These are phyloP conservation scores for Sphinx pinastri DNA, from an alignment of 2,888 invertebrate species.

Conservation along the genomic window DNA sequence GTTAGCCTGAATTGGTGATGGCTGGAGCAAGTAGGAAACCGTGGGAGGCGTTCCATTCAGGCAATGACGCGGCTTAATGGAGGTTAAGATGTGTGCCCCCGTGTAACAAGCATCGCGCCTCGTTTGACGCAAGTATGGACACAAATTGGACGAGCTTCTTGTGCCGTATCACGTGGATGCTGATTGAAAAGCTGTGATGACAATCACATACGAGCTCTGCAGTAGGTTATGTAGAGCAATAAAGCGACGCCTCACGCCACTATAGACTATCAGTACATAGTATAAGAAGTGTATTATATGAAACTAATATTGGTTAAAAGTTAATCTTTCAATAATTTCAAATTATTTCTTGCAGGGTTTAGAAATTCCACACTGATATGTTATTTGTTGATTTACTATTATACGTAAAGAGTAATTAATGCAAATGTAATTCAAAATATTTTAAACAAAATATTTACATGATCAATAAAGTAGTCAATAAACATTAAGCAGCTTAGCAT, in stretches of 20 bases:
- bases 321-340: too few species aligned
- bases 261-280: not conserved
- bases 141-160: constrained; percentile 64
- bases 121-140: constrained; percentile 64
- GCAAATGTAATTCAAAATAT: not conserved
- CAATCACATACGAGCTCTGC: not conserved
- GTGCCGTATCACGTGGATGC: constrained; percentile 37
- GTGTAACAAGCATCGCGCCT: constrained; percentile 67
- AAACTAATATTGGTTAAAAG: too few species aligned
- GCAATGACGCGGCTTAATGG: constrained; percentile 73
- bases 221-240: not conserved
- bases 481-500: not conserved
- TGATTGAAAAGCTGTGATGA: constrained; percentile 27
- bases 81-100: constrained; percentile 80
- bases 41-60: constrained; percentile 70
- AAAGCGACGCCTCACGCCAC: not conserved
- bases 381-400: not conserved
- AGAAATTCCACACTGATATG: too few species aligned
- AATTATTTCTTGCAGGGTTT: too few species aligned
- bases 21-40: constrained; percentile 65
- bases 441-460: not conserved
- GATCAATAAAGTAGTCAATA: not conserved
- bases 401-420: not conserved
- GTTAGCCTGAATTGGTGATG: constrained; percentile 66
- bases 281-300: too few species aligned